Evolutionary conservation across 2,113 vertebrate genomes (phyloP).

Genomic region (Sclerurus mexicanus): DNA sequence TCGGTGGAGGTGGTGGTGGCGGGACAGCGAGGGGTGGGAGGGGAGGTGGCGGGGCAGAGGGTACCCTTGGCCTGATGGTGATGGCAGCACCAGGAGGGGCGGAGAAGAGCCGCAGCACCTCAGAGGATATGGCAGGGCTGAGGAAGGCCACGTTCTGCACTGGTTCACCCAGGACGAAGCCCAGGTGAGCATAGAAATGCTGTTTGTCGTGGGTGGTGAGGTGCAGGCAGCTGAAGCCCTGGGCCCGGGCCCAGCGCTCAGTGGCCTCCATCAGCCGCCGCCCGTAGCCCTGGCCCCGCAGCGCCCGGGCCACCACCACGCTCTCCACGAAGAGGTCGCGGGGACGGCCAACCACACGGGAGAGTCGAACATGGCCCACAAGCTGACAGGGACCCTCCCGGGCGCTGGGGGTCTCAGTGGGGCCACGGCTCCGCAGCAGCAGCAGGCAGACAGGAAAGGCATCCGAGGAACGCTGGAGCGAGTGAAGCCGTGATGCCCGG

Average conservation of each 20-base stretch:
- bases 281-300: constrained; percentile 87
- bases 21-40: background rate
- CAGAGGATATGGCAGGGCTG: constrained; percentile 74
- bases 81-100: background rate
- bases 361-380: constrained; percentile 88
- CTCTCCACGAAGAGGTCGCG: constrained; percentile 89
- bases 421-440: constrained; percentile 71
- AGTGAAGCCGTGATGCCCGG: constrained; percentile 83
- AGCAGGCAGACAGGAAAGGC: constrained; percentile 87
- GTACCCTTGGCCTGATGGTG: background rate
- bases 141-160: constrained; percentile 86
- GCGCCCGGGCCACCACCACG: constrained; percentile 81
- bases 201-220: constrained; percentile 94
- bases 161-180: constrained; percentile 80
- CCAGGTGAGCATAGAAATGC: constrained; percentile 90
- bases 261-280: constrained; percentile 87
- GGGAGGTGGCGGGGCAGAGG: background rate
- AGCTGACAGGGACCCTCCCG: constrained; percentile 42
- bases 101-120: constrained; percentile 78
- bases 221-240: constrained; percentile 80
- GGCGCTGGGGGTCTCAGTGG: background rate
- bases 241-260: constrained; percentile 78
- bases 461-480: constrained; percentile 84
- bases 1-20: background rate
- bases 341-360: constrained; percentile 76